Base-by-base conservation (phyloP, 2,888 invertebrate genomes). In the Xylota segnis region DNA sequence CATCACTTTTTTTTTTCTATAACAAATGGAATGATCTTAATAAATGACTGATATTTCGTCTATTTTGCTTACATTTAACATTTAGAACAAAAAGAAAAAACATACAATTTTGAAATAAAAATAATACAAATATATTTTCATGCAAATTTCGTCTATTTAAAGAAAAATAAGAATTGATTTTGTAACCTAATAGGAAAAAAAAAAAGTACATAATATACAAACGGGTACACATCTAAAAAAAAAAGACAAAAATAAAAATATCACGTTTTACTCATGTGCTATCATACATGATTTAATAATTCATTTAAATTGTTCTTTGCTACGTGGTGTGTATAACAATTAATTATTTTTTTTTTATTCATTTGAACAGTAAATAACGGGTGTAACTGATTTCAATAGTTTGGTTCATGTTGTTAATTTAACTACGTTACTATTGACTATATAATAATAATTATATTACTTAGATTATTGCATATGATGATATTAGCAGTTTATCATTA, bases 11-110 rank as follows among this genome's bases (percentile, higher is more conserved):
- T n/a, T n/a, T 63, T 87, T 87, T 58, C 70, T 87, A 82, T 82
- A 82, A 86, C 76, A 82, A 83, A 84, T 88, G 89, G 89, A 89
- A 89, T 89, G 89, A 88, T 87, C 87, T 87, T 82, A 87, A 88
- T 88, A 88, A 88, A 89, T 88, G 88, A 82, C 88, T 88, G 81
- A 84, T 75, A 79, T 76, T 81, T 84, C 71, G 84, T 76, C 83
- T 79, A 70, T 63, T 68, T 79, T 47, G 14, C 81, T 81, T 84
- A 84, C 23, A 71, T 65, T 71, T 74, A 63, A 83, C 79, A 63
- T 68, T 65, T 43, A 66, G 72, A 40, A 45, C 54, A 43, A 54
- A 5, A 43, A 70, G 50, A 66, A 79, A 40, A 45, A 54, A 45
- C 27, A 45, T 29, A 50, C 18, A 18, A 14, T 68, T 54, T 54